A percentile compares a stretch with the other conserved stretches of the same genome.
Conservation (phyloP, 2,888 invertebrate genomes). For the Ischnus inquisitorius region DNA sequence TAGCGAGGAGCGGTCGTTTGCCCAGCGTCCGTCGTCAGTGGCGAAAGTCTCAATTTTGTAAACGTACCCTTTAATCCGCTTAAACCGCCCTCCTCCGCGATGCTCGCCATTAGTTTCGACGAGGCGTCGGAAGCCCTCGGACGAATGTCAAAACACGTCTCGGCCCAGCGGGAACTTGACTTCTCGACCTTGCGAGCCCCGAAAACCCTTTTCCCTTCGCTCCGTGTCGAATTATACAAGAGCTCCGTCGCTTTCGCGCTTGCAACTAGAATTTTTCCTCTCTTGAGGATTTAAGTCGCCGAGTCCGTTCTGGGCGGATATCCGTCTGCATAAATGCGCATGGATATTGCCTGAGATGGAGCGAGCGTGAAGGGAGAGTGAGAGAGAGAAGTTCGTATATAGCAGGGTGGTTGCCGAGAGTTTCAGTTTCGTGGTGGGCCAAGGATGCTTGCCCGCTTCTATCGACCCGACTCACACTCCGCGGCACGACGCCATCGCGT, state of each 20-base stretch:
- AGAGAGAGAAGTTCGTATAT: constrained; percentile 13
- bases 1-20: not conserved
- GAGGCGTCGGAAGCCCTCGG: constrained; percentile 56
- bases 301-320: constrained; percentile 56
- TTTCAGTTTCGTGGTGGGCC: constrained; percentile 70
- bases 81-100: constrained; percentile 55
- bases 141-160: constrained; percentile 73
- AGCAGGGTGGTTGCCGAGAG: constrained; percentile 53
- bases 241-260: constrained; percentile 49
- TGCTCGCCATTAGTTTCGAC: constrained; percentile 35
- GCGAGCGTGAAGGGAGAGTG: constrained; percentile 58
- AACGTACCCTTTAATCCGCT: constrained; percentile 67
- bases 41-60: constrained; percentile 54
- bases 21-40: not conserved
- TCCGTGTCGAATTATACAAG: constrained; percentile 58
- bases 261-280: constrained; percentile 67
- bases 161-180: constrained; percentile 69
- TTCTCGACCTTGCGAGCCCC: constrained; percentile 60
- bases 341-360: constrained; percentile 63
- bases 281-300: constrained; percentile 61
- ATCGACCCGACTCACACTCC: constrained; percentile 82
- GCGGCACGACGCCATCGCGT: constrained; percentile 79
- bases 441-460: constrained; percentile 72
- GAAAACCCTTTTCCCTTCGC: constrained; percentile 63
- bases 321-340: constrained; percentile 61